These are phyloP conservation scores for Sylvilagus floridanus DNA, from an alignment of 2,797 vertebrate genomes.

Conservation along the genomic window DNA sequence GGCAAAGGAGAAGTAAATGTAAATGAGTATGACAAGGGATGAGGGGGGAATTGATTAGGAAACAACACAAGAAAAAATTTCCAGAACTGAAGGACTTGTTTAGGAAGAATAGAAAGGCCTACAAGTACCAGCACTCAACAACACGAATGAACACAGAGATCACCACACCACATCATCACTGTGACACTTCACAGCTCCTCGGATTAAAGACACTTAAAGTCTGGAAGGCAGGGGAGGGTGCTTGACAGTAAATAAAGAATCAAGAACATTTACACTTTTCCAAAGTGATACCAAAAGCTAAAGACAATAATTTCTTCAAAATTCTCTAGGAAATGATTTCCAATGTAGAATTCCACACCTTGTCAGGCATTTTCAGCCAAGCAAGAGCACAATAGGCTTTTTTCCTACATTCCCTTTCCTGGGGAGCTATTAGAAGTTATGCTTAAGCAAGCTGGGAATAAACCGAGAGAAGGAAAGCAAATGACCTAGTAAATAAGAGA, in stretches of 20 bases:
- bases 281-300: neutral
- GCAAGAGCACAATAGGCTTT: neutral
- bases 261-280: neutral
- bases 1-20: neutral
- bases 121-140: neutral
- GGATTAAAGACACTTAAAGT: neutral
- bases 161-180: neutral
- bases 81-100: neutral
- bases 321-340: slow-evolving; percentile 36
- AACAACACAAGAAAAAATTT: neutral
- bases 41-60: neutral
- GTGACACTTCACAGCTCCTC: neutral
- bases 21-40: neutral
- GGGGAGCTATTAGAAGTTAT: neutral
- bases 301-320: neutral
- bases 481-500: neutral
- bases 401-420: neutral
- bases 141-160: neutral
- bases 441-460: slow-evolving; percentile 8
- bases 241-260: neutral
- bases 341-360: neutral
- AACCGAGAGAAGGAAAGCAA: neutral
- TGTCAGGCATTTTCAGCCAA: neutral
- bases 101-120: neutral
- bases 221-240: too few relatives aligned